Conservation (phyloP, 2,113 vertebrate species). For the Sinocyclocheilus grahami region DNA sequence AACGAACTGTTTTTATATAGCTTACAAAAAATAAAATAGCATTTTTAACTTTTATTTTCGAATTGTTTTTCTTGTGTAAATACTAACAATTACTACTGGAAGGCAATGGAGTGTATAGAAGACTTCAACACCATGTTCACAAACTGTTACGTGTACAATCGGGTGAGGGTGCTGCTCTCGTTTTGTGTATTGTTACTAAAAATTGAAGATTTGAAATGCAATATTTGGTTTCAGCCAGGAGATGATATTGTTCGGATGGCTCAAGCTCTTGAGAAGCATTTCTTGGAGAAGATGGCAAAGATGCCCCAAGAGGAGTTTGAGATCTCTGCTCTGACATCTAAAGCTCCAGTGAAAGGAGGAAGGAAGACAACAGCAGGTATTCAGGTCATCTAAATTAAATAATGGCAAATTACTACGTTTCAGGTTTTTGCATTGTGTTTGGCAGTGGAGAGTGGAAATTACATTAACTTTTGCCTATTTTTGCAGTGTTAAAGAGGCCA, state of each 20-base stretch:
- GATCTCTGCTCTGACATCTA: constrained; percentile 66
- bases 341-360: constrained; percentile 76
- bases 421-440: background rate
- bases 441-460: no score
- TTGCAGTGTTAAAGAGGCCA: constrained; percentile 66
- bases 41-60: background rate
- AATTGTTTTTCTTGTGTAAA: constrained; percentile 22
- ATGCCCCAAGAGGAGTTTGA: constrained; percentile 86
- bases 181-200: no score
- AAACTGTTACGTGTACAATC: constrained; percentile 93
- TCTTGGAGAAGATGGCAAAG: constrained; percentile 83
- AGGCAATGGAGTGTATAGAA: constrained; percentile 84
- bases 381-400: background rate
- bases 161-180: constrained; percentile 69
- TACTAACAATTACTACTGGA: constrained; percentile 86
- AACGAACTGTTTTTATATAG: background rate
- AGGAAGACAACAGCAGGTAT: constrained; percentile 65
- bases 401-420: no score
- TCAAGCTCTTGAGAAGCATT: constrained; percentile 88
- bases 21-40: no score
- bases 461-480: no score
- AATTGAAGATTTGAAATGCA: background rate
- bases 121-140: constrained; percentile 91
- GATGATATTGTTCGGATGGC: constrained; percentile 95
- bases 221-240: constrained; percentile 74